Base-by-base conservation (phyloP, 2,888 invertebrate species). In the Lymantria monacha region DNA sequence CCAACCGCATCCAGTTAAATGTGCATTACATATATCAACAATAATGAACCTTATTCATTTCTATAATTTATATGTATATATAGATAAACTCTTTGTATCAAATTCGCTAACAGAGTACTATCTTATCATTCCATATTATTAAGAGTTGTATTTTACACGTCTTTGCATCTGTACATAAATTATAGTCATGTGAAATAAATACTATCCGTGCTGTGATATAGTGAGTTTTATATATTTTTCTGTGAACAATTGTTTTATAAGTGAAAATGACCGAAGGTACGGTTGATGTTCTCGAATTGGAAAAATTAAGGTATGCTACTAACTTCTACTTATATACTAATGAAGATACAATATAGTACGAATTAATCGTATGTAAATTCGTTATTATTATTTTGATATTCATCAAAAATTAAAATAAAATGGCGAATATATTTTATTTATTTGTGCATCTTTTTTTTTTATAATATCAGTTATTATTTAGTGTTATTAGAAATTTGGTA, bases 81-180 rank as follows among this genome's bases (percentile, higher is more conserved):
- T 81, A 68, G 72, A 68, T 73, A 70, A 61, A 60, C 67, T 77
- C 70, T 75, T 76, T 79, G 78, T 85, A 74, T 74, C 70, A 74
- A 77, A 80, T 78, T 77, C 74, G 75, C 81, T 80, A 83, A 83
- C 78, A 83, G 55, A 69, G 63, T 61, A 64, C 54, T 85, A 87
- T 88, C 87, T 89, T 89, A 90, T 89, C 89, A 59, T 57, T 53
- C 52, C 59, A 72, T 80, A 85, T 81, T 87, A 81, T 81, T 79
- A 64, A 69, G 69, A 75, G 78, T 69, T 71, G 70, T 74, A 67
- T 76, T 73, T 66, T 70, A 76, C 83, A 78, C 82, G 82, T 62
- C 58, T 49, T 63, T 68, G 73, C 69, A 70, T 59, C 59, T 60
- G 61, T 61, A 33, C 57, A 55, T 44, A 42, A 62, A 66, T 67